Percentiles rank a stretch among this genome's conserved stretches.
Evolutionary conservation across 1,140 invertebrate genomes (phyloP).

Genomic region (Drepana arcuata): DNA sequence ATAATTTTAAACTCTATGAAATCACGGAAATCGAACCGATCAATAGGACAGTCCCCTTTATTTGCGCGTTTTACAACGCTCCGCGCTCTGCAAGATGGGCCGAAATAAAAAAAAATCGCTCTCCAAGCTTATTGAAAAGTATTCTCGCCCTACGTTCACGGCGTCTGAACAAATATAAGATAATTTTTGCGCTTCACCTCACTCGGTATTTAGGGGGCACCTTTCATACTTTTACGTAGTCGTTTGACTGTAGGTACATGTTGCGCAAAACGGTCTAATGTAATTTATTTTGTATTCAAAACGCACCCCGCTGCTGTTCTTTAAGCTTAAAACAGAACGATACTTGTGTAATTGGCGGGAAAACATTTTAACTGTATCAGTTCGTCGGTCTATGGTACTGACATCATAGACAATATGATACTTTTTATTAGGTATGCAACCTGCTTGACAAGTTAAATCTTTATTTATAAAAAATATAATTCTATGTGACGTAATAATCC

Average conservation of each 20-base stretch:
- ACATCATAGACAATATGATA: too few species aligned
- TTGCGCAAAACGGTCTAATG: conserved; percentile 31
- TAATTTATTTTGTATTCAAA: conserved; percentile 63
- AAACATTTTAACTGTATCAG: too few species aligned
- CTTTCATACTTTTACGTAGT: conserved; percentile 62
- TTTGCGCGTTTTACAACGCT: conserved; percentile 47
- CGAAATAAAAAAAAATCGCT: conserved; percentile 53
- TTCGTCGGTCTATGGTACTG: too few species aligned
- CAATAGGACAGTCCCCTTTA: conserved; percentile 46
- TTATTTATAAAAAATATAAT: not conserved
- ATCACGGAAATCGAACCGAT: conserved; percentile 34
- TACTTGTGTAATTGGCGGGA: too few species aligned
- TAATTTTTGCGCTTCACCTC: conserved; percentile 65
- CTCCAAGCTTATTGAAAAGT: conserved; percentile 70
- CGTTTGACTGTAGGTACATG: conserved; percentile 47
- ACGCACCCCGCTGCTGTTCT: too few species aligned
- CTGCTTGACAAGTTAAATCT: not conserved
- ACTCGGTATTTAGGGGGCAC: conserved; percentile 67
- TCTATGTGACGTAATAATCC: not conserved
- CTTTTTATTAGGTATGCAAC: not conserved
- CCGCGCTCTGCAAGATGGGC: conserved; percentile 46
- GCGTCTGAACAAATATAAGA: conserved; percentile 69
- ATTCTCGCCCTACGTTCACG: conserved; percentile 66
- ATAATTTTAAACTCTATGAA: too few species aligned
- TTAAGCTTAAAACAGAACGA: too few species aligned